Percentiles rank a stretch among this genome's conserved stretches.
Conservation (phyloP, 2,888 invertebrate species). For the Callosobruchus maculatus region DNA sequence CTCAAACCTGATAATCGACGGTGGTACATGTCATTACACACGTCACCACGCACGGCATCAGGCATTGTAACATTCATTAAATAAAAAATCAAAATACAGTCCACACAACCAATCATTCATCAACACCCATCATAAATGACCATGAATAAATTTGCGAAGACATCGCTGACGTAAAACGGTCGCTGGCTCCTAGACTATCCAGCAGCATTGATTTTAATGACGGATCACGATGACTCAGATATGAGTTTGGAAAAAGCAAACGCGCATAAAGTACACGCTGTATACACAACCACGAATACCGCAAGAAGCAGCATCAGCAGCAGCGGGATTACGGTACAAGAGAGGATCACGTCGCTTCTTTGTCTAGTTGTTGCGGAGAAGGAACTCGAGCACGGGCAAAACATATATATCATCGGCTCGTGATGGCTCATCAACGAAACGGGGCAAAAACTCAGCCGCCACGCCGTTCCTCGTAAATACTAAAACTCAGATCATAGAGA, state of each 20-base stretch:
- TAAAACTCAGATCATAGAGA: not conserved
- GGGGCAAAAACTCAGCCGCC: not conserved
- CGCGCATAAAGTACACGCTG: not conserved
- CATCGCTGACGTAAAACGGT: too few species aligned
- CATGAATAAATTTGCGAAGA: too few species aligned
- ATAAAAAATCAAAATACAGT: too few species aligned
- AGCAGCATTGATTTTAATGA: not conserved
- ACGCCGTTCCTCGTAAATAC: not conserved
- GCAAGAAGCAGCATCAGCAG: not conserved
- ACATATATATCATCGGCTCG: not conserved
- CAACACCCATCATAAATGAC: too few species aligned
- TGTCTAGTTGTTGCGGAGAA: not conserved
- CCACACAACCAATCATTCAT: too few species aligned
- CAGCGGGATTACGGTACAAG: not conserved
- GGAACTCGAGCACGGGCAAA: not conserved
- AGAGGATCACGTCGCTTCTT: not conserved
- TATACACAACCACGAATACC: not conserved
- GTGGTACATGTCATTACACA: too few species aligned
- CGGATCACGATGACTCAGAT: not conserved
- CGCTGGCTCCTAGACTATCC: too few species aligned
- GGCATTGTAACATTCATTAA: too few species aligned
- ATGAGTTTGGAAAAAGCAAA: not conserved
- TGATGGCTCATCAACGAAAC: not conserved
- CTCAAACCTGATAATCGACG: too few species aligned
- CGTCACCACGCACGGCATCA: too few species aligned